Conservation (phyloP, 2,113 vertebrate genomes). For the Siniperca knerii region DNA sequence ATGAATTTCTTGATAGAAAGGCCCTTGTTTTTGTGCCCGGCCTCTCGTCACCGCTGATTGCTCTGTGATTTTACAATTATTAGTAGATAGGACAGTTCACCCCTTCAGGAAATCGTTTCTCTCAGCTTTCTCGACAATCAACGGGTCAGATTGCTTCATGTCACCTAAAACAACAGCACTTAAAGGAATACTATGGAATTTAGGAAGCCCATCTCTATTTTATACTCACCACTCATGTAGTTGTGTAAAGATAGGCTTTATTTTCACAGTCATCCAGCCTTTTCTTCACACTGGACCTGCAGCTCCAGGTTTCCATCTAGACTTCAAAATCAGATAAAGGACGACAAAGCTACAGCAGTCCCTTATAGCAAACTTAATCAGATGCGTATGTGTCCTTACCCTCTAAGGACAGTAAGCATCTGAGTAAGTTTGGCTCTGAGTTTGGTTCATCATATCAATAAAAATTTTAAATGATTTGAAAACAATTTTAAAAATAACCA, state of each 20-base stretch:
- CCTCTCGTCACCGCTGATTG: slow-evolving; percentile 49
- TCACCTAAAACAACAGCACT: slow-evolving; percentile 42
- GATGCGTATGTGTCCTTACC: too few species aligned
- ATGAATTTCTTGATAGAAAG: slow-evolving; percentile 45
- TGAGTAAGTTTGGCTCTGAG: too few species aligned
- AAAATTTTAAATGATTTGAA: background rate
- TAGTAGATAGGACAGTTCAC: slow-evolving; percentile 48
- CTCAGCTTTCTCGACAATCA: slow-evolving; percentile 54
- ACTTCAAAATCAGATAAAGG: slow-evolving; percentile 13
- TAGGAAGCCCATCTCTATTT: slow-evolving; percentile 8
- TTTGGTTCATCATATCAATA: background rate
- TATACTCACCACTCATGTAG: background rate
- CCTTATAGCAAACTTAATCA: background rate
- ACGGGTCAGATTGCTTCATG: slow-evolving; percentile 56
- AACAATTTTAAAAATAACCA: background rate
- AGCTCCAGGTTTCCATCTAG: slow-evolving; percentile 2
- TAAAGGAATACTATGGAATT: slow-evolving; percentile 36
- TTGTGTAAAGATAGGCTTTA: background rate
- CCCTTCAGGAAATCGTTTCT: slow-evolving; percentile 62
- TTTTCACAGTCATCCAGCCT: background rate
- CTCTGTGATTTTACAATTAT: slow-evolving; percentile 75
- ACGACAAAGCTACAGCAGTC: background rate
- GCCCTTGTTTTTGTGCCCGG: slow-evolving; percentile 29
- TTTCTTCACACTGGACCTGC: slow-evolving; percentile 8
- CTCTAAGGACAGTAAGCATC: background rate